Percentiles rank a stretch among this genome's conserved stretches.
Conservation (phyloP, 2,113 vertebrate species). For the Heloderma charlesbogerti region DNA sequence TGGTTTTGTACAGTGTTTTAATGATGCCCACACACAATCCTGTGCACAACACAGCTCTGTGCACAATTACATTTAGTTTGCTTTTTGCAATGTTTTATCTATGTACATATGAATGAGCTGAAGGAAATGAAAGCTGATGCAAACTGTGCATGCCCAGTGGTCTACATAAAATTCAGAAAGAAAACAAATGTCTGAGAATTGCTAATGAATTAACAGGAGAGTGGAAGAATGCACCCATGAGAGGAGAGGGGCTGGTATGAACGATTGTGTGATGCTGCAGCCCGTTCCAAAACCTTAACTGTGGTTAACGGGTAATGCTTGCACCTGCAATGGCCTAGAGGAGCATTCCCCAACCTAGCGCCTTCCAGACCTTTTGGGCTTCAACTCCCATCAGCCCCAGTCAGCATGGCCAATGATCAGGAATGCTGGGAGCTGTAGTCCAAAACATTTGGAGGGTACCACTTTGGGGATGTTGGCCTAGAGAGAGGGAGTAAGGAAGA, state of each 20-base stretch:
- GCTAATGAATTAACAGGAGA: not conserved
- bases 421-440: too few species aligned
- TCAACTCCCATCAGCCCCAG: too few species aligned
- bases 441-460: too few species aligned
- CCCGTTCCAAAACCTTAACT: not conserved
- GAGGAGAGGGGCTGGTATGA: not conserved
- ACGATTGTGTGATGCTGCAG: not conserved
- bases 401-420: too few species aligned
- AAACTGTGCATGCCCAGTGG: not conserved
- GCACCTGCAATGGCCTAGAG: not conserved
- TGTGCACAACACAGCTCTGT: too few species aligned
- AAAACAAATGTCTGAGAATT: too few species aligned
- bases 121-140: not conserved
- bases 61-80: not conserved
- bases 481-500: too few species aligned
- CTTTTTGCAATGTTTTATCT: not conserved
- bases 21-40: not conserved
- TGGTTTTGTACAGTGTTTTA: too few species aligned
- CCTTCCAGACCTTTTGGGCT: too few species aligned
- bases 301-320: not conserved
- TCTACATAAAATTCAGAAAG: not conserved
- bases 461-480: too few species aligned
- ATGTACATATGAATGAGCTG: not conserved
- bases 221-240: not conserved
- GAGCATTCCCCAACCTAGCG: too few species aligned